Percentiles rank a stretch among this genome's conserved stretches.
Conservation (phyloP, 2,113 vertebrate genomes). For the Pristiophorus japonicus region DNA sequence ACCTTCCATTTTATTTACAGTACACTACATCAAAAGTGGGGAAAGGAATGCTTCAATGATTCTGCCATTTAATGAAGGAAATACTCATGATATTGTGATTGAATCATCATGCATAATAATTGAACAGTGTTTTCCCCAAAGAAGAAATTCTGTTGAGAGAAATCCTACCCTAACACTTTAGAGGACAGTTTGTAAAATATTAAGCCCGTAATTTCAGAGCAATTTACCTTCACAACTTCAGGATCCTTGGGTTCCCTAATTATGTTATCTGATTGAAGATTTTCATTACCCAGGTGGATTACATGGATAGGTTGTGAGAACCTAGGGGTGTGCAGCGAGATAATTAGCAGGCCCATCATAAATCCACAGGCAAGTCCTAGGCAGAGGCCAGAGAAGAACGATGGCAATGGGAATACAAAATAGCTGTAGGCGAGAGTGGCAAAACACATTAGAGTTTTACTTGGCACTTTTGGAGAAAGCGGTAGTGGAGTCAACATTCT, state of each 20-base stretch:
- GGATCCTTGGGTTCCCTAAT: conserved; percentile 43
- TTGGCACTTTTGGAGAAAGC: conserved; percentile 52
- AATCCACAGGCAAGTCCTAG: conserved; percentile 69
- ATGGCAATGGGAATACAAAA: conserved; percentile 67
- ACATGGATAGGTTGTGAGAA: conserved; percentile 19
- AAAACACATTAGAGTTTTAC: conserved; percentile 57
- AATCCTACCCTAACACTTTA: background rate
- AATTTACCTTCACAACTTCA: conserved; percentile 59
- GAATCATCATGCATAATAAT: background rate
- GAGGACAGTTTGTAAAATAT: background rate
- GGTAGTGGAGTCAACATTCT: background rate
- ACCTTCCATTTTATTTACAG: background rate
- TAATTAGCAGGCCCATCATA: conserved; percentile 65
- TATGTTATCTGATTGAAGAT: conserved; percentile 40
- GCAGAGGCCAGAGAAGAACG: conserved; percentile 70
- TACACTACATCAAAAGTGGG: background rate
- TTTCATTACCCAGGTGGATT: conserved; percentile 28
- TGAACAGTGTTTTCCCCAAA: background rate
- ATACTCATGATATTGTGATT: background rate
- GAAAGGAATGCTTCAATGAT: background rate
- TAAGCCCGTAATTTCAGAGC: background rate
- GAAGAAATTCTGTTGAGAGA: background rate
- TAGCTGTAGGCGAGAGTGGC: conserved; percentile 68
- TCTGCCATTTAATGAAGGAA: background rate
- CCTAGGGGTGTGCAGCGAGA: conserved; percentile 58